Evolutionary conservation across 2,888 invertebrate genomes (phyloP).

Genomic region (Smittia sp.): DNA sequence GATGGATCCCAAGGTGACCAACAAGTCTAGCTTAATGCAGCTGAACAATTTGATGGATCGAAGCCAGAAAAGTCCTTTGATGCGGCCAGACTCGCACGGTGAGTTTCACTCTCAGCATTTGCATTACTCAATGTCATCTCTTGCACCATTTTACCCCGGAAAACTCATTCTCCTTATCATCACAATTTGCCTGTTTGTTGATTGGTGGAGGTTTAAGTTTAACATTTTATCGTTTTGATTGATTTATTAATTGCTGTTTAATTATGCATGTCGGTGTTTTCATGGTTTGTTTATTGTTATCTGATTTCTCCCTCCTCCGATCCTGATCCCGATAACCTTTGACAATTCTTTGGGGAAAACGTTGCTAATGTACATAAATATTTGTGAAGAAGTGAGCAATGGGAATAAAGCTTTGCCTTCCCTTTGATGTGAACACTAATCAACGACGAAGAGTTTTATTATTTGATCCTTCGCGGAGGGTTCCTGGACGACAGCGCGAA

Average conservation of each 20-base stretch:
- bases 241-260: neutral
- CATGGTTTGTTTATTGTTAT: neutral
- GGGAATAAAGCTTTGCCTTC: no score
- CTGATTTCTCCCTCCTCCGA: no score
- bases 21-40: neutral
- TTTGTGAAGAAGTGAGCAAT: no score
- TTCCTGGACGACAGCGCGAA: no score
- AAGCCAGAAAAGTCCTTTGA: conserved; percentile 38
- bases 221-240: neutral
- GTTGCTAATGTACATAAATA: no score
- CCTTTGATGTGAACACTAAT: no score
- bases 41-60: neutral
- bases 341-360: no score
- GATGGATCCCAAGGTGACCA: conserved; percentile 12
- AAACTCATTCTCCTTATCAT: neutral
- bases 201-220: neutral
- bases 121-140: conserved; percentile 11
- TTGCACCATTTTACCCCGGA: neutral
- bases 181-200: neutral
- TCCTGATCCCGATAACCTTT: no score
- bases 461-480: no score
- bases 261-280: neutral
- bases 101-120: conserved; percentile 43
- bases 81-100: conserved; percentile 50
- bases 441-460: no score